phyloP scores from a whole-genome alignment of 2,888 invertebrate genomes.

The Furcula furcula region DNA sequence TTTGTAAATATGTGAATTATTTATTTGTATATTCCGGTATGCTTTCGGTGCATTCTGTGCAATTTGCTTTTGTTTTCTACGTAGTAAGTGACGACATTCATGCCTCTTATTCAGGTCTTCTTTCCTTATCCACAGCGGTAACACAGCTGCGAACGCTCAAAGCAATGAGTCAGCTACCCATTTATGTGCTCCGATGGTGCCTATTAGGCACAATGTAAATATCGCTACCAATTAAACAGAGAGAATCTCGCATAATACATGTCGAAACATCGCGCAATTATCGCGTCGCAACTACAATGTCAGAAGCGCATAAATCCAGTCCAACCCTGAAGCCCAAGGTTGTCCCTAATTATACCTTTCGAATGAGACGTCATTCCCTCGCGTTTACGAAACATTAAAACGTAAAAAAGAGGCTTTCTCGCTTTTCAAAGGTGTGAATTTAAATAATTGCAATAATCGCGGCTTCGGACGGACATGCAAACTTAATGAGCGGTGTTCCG shows the following conservation, averaged over 20 bases:
- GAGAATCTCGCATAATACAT: slow-evolving; percentile 31
- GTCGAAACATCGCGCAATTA: slow-evolving; percentile 69
- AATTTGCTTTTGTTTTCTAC: too few relatives aligned
- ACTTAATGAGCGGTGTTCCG: slow-evolving; percentile 65
- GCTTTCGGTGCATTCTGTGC: too few relatives aligned
- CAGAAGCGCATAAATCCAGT: slow-evolving; percentile 60
- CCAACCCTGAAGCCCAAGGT: slow-evolving; percentile 67
- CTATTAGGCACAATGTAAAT: slow-evolving; percentile 34
- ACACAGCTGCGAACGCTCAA: slow-evolving; percentile 27
- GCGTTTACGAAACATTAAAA: slow-evolving; percentile 78
- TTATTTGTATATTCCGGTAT: too few relatives aligned
- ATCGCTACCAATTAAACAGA: slow-evolving; percentile 31
- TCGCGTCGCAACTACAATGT: slow-evolving; percentile 58
- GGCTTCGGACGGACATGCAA: slow-evolving; percentile 69
- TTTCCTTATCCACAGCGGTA: slow-evolving; percentile 15
- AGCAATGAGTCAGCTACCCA: slow-evolving; percentile 30
- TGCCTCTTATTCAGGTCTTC: neutral
- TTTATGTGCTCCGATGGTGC: slow-evolving; percentile 26
- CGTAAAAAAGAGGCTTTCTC: slow-evolving; percentile 76
- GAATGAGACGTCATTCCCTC: slow-evolving; percentile 80
- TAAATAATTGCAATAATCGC: slow-evolving; percentile 81
- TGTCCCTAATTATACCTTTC: slow-evolving; percentile 79
- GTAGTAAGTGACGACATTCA: too few relatives aligned
- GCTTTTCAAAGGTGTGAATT: slow-evolving; percentile 79
- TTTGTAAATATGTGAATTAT: too few relatives aligned